Base-by-base conservation (phyloP, 2,888 invertebrate species). In the Calameuta idolon region DNA sequence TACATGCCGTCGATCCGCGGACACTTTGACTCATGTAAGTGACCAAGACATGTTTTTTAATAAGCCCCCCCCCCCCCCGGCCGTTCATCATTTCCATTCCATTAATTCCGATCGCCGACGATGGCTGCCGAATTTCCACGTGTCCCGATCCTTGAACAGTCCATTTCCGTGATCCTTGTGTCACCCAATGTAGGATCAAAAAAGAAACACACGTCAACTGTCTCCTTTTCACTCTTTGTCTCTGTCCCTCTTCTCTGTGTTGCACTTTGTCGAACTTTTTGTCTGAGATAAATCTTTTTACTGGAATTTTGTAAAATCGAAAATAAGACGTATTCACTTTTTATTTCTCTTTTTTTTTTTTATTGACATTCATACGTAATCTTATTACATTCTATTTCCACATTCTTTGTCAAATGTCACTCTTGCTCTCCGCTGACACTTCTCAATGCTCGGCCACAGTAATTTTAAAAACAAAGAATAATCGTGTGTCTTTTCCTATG, bases 21-120 rank as follows among this genome's bases (percentile, higher is more conserved):
- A 88, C 89, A 85, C 87, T 87, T 89, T 88, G 86, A 87, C 85
- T 84, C 89, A 90, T 89, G 90, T 90, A 90, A 90, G 90, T 90
- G 87, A 85, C 84, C 86, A 87, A 84, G 85, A 79, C 81, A 85
- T 84, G 90, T 89, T 89, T 89, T 85, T 86, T 85, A 86, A 84
- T 85, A 84, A 85, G 81, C 85, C 83, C 85, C 31, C 31, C 31
- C 31, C 31, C 31, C 31, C 31, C 31, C 31, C 85, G 77, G 76
- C 34, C 71, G 34, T 33, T 23, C 23, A 1, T 55, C 55, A 55
- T 55, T 23, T 55, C 23, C 23, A 23, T 75, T 79, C 71, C 55
- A 71, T 37, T 78, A 23, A 9, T 23, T 31, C 2, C 1, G 23
- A 76, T 84, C n/a, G 9, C 1, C 15, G 30, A 23, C 12, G 23